Evolutionary conservation across 1,140 invertebrate genomes (phyloP).

Genomic region (Anoplolepis gracilipes): DNA sequence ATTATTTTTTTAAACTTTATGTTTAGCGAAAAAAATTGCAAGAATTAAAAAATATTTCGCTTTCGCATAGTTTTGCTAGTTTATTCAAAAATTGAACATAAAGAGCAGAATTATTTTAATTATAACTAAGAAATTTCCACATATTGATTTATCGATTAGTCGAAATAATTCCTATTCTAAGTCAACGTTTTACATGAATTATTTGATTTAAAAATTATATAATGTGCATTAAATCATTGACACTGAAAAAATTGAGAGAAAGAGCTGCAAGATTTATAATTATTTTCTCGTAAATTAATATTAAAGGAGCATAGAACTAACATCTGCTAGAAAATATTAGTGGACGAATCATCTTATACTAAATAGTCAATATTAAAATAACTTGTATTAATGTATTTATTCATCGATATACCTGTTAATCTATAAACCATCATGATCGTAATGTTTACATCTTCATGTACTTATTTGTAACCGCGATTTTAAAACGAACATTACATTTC

Average conservation of each 20-base stretch:
- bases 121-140: background rate
- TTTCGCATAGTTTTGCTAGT: background rate
- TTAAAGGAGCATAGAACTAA: too few relatives aligned
- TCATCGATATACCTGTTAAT: background rate
- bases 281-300: conserved; percentile 2
- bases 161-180: background rate
- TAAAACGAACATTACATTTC: background rate
- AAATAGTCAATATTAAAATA: background rate
- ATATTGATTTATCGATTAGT: background rate
- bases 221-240: background rate
- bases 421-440: conserved; percentile 7
- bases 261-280: background rate
- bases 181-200: background rate
- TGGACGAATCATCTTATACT: background rate
- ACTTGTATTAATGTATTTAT: conserved; percentile 4
- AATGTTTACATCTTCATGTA: background rate
- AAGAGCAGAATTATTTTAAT: background rate
- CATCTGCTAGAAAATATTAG: background rate
- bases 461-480: conserved; percentile 2
- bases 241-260: background rate
- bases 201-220: background rate
- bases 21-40: background rate
- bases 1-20: background rate
- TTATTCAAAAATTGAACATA: background rate
- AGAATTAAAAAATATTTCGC: background rate